phyloP scores from a whole-genome alignment of 2,888 invertebrate species.

The Tanytarsus gracilentus region DNA sequence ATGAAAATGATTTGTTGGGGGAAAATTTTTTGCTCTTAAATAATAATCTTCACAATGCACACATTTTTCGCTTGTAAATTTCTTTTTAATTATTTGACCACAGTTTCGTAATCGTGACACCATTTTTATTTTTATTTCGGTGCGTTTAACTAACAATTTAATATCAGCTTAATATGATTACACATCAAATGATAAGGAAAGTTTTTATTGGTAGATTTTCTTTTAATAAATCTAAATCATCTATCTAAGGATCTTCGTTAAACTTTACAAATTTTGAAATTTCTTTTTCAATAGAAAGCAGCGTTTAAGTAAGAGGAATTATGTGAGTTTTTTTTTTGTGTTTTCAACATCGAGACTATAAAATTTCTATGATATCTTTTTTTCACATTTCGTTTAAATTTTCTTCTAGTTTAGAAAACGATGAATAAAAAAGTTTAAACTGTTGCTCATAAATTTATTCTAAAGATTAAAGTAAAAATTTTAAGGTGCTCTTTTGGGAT shows the following conservation, averaged over 20 bases:
- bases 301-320: neutral
- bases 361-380: neutral
- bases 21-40: too few relatives aligned
- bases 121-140: too few relatives aligned
- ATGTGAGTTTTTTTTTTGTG: neutral
- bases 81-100: too few relatives aligned
- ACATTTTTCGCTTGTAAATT: too few relatives aligned
- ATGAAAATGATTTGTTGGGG: too few relatives aligned
- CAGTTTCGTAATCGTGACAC: too few relatives aligned
- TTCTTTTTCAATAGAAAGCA: constrained; percentile 5
- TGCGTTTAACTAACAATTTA: too few relatives aligned
- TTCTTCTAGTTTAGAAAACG: neutral
- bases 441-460: too few relatives aligned
- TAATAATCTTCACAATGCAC: too few relatives aligned
- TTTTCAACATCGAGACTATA: constrained; percentile 22
- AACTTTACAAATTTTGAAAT: neutral
- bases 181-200: constrained; percentile 26
- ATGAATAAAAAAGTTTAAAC: constrained; percentile 4
- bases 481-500: too few relatives aligned
- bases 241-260: neutral
- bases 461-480: too few relatives aligned
- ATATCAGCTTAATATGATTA: constrained; percentile 11
- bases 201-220: neutral
- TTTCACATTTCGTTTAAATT: neutral
- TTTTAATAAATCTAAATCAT: neutral